These are phyloP conservation scores for Drosophila merina DNA, from an alignment of 2,888 invertebrate species.

Conservation along the genomic window DNA sequence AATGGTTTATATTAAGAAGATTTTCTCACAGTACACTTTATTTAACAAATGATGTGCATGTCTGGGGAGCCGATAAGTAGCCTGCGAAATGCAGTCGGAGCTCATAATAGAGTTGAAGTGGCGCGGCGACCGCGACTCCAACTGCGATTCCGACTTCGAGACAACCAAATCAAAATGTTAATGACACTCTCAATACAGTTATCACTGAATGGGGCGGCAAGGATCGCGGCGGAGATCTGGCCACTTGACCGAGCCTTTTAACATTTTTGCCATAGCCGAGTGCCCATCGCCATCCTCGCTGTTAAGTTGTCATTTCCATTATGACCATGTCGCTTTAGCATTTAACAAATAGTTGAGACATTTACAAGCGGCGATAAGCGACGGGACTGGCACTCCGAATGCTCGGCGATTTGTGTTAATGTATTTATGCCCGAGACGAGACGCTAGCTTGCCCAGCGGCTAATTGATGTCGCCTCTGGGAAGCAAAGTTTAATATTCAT, in stretches of 20 bases:
- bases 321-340: conserved; percentile 81
- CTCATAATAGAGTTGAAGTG: conserved; percentile 57
- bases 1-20: not conserved
- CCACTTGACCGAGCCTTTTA: conserved; percentile 72
- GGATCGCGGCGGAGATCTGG: conserved; percentile 7
- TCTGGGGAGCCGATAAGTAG: conserved; percentile 63
- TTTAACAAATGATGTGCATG: conserved; percentile 79
- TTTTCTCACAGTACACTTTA: conserved; percentile 43
- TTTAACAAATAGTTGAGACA: conserved; percentile 83
- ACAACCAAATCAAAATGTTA: conserved; percentile 82
- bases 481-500: conserved; percentile 71
- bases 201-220: conserved; percentile 49
- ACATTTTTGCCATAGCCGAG: conserved; percentile 56
- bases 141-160: conserved; percentile 23
- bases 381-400: conserved; percentile 41
- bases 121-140: conserved; percentile 9
- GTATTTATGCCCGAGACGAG: conserved; percentile 50
- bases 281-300: conserved; percentile 49
- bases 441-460: conserved; percentile 43
- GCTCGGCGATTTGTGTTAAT: conserved; percentile 70
- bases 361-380: conserved; percentile 81
- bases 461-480: conserved; percentile 72
- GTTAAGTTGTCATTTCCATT: conserved; percentile 82
- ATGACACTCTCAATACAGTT: conserved; percentile 84
- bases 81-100: conserved; percentile 43